A percentile compares a stretch with the other conserved stretches of the same genome.
phyloP scores from a whole-genome alignment of 2,113 vertebrate genomes.

The Piprites chloris region DNA sequence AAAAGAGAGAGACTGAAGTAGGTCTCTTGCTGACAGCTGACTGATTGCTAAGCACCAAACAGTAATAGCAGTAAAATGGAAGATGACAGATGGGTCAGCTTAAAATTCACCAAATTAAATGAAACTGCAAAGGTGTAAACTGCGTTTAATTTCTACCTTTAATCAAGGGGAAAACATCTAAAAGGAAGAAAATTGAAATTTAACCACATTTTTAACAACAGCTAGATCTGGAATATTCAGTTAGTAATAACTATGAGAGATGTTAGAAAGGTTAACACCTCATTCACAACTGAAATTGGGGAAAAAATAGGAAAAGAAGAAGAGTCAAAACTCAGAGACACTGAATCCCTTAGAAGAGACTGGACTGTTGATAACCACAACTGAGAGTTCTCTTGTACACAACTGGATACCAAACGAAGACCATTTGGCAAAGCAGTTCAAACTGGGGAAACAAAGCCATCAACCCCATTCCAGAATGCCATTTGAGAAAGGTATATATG shows the following conservation, averaged over 20 bases:
- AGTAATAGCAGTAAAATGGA: not conserved
- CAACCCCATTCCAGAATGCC: not conserved
- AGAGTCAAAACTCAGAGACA: not conserved
- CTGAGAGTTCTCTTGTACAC: not conserved
- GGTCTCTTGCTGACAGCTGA: not conserved
- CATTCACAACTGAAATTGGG: not conserved
- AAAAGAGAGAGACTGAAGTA: not conserved
- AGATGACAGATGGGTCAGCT: not conserved
- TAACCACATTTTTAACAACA: not conserved
- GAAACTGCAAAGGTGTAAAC: not conserved
- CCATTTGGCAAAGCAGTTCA: not conserved
- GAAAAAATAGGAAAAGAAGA: not conserved
- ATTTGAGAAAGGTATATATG: not conserved
- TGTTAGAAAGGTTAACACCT: not conserved
- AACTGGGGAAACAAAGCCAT: not conserved
- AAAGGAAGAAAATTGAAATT: not conserved
- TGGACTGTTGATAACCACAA: not conserved
- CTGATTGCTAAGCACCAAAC: not conserved
- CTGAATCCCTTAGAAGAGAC: not conserved
- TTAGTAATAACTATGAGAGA: not conserved
- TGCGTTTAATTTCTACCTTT: not conserved
- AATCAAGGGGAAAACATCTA: not conserved
- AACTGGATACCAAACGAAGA: not conserved
- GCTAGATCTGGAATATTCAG: not conserved
- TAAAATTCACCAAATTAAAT: not conserved